Evolutionary conservation across 2,113 vertebrate species (phyloP), one percentile per base, ranked within the genome.

Genomic region (Hippoglossus stenolepis): DNA sequence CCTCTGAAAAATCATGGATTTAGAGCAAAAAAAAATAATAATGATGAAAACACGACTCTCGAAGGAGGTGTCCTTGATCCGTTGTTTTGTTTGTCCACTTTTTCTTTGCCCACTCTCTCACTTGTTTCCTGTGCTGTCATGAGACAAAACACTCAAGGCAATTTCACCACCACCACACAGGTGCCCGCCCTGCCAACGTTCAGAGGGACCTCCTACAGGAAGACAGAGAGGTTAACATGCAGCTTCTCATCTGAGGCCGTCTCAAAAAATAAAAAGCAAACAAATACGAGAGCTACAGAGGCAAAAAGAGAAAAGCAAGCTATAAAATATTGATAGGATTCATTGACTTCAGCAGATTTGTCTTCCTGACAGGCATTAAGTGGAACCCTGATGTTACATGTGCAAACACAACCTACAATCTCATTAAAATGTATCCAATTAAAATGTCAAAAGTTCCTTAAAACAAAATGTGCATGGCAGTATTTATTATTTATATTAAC

Each of bases 121-220:
- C 90, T 84, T 87, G 75, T 90, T 80, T 90, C 73, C 79, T 82
- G 70, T 73, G 85, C 65, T 66, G 89, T 71, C 54, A 73, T 78
- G 85, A 85, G 86, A 88, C 76, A 66, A 77, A 84, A 47, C 51
- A 53, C 85, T 97, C 94, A 98, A 84, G 96, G 95, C 82, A 97
- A 79, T 90, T 98, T 99, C 75, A 98, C 95, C 57, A 98, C 95
- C 12, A 98, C 97, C 63, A 98, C 95, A 61, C 97, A 98, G 5
- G 97, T 95, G 59, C 97, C 97, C 56, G 97, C 98, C 90, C 97
- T 96, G 87, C 97, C 97, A n/a, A 98, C 96, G 85, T 99, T 99
- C 79, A 99, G 95, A 77, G 95, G 95, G 79, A 96, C 96, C 94
- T 99, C 98, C 97, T 99, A 76, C 63, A 93, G 67, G 69, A 87